Conservation (phyloP, 2,113 vertebrate species). For the Alaudala cheleensis region DNA sequence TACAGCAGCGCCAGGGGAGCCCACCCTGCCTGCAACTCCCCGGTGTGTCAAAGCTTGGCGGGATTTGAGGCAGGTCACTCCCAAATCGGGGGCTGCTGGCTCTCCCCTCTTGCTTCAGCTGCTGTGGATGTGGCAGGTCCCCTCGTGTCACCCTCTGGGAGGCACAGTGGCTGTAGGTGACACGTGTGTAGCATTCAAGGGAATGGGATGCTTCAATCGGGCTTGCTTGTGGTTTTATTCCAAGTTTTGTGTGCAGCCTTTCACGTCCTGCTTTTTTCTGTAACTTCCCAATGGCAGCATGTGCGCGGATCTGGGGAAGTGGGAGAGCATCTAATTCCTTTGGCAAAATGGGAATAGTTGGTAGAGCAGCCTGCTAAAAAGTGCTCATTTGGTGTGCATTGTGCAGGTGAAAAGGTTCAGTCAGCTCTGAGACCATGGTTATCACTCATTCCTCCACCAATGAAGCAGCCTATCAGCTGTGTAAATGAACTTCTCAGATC, state of each 20-base stretch:
- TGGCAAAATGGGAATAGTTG: neutral
- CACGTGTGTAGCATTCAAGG: neutral
- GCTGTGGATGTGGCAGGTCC: neutral
- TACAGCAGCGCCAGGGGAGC: neutral
- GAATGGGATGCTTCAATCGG: neutral
- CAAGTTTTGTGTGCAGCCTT: neutral
- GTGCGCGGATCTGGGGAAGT: rapidly evolving
- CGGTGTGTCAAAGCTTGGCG: neutral
- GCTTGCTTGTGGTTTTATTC: neutral
- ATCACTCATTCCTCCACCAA: neutral
- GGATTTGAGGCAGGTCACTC: neutral
- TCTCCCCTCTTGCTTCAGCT: neutral
- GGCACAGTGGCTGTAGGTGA: neutral
- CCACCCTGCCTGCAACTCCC: neutral
- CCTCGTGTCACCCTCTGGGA: conserved; percentile 32
- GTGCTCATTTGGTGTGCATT: rapidly evolving
- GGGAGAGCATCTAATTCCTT: neutral
- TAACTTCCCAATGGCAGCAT: rapidly evolving
- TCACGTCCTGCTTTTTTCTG: neutral
- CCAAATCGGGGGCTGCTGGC: rapidly evolving
- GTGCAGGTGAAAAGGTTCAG: neutral
- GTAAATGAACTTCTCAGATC: neutral
- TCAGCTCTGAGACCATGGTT: neutral
- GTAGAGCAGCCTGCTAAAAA: neutral
- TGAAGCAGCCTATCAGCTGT: rapidly evolving